Evolutionary conservation across 2,888 invertebrate genomes (phyloP), one percentile per base, ranked within the genome.

Genomic region (Girardia tigrina): DNA sequence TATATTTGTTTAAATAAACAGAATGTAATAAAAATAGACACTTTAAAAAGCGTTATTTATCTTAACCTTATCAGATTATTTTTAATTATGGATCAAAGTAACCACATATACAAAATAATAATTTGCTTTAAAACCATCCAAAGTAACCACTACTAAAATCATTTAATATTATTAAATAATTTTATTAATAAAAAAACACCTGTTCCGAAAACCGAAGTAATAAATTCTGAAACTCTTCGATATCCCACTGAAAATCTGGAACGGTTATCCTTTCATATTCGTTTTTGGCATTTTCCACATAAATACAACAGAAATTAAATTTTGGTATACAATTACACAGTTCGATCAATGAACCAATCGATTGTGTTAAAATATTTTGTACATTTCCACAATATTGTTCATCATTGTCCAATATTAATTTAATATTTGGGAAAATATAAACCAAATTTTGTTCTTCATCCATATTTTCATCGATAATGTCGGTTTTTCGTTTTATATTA

Each of bases 151-250:
- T n/a, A n/a, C n/a, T n/a, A n/a, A n/a, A n/a, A n/a, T n/a, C n/a
- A n/a, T n/a, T n/a, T n/a, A n/a, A n/a, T n/a, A n/a, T n/a, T n/a
- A n/a, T n/a, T n/a, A n/a, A n/a, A n/a, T n/a, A 56, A 56, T 56
- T 12, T 12, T 12, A 56, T 56, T 12, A 56, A 56, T 12, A 16
- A 56, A 56, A 6, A 2, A 6, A 6, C 77, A 83, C 83, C 81
- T 83, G 82, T 75, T 82, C 82, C 23, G 82, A 80, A 76, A 82
- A 81, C 14, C 81, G 79, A 2, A 80, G 77, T 20, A 83, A 80
- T 0, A 83, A 81, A 74, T 82, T 81, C 36, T 80, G 82, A 77
- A 83, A 83, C 72, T 83, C 82, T n/a, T 84, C 83, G 42, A 83
- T 82, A 6, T 81, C 79, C 83, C 83, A 83, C 36, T 56, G 56